Conservation (phyloP, 2,113 vertebrate genomes). For the Garra rufa region DNA sequence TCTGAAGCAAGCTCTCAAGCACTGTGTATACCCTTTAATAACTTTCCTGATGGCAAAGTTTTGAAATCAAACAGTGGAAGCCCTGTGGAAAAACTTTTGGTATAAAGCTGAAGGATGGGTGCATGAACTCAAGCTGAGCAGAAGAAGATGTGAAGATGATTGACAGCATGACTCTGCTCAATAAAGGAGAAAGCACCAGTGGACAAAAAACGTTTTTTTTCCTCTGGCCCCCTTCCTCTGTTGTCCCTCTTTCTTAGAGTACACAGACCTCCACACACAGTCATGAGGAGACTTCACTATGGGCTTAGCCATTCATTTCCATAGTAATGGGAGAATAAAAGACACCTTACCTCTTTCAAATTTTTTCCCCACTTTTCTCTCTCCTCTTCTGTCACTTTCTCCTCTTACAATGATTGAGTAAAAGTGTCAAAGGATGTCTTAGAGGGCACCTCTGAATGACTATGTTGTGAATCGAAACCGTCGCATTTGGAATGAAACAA, state of each 20-base stretch:
- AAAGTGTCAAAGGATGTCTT: slow-evolving; percentile 39
- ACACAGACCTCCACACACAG: slow-evolving; percentile 37
- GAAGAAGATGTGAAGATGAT: slow-evolving; percentile 33
- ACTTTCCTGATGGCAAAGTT: slow-evolving; percentile 53
- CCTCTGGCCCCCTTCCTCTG: slow-evolving; percentile 28
- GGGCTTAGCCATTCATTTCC: slow-evolving; percentile 51
- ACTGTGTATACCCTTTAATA: slow-evolving; percentile 47
- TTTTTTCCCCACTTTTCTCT: not conserved
- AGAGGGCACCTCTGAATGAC: slow-evolving; percentile 45
- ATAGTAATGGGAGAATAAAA: slow-evolving; percentile 47
- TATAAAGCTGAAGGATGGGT: slow-evolving; percentile 36
- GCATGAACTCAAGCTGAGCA: slow-evolving; percentile 46
- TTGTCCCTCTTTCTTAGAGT: slow-evolving; percentile 52
- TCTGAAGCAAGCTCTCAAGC: slow-evolving; percentile 34
- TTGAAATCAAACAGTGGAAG: slow-evolving; percentile 50
- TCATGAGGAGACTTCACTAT: slow-evolving; percentile 36
- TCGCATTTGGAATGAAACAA: not conserved
- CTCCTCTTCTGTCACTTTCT: not conserved
- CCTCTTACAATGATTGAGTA: slow-evolving; percentile 25
- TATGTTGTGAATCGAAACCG: slow-evolving; percentile 33
- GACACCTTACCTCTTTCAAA: not conserved
- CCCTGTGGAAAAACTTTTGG: slow-evolving; percentile 48
- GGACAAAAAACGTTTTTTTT: slow-evolving; percentile 48
- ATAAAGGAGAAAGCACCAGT: slow-evolving; percentile 50
- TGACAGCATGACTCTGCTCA: slow-evolving; percentile 49